Percentiles rank a stretch among this genome's conserved stretches.
These are phyloP conservation scores for fruit fly (Drosophila melanogaster) DNA, from an alignment of 1,140 invertebrate genomes.

Conservation along the genomic window Release_6_plus_ISO1_MT NC_004354.4:15187501-15188000, in stretches of 20 bases:
- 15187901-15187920: conserved; percentile 27
- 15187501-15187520: conserved; percentile 30
- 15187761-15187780: conserved; percentile 26
- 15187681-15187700: conserved; percentile 71
- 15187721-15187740: conserved; percentile 1
- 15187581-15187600: conserved; percentile 75
- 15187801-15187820: neutral
- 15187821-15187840: conserved; percentile 12
- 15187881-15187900: conserved; percentile 1
- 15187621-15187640: conserved; percentile 18
- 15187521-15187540: conserved; percentile 8
- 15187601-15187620: conserved; percentile 67
- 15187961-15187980: conserved; percentile 48
- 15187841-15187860: conserved; percentile 13
- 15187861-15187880: neutral
- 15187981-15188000: conserved; percentile 57
- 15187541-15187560: neutral
- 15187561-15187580: conserved; percentile 38
- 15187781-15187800: neutral
- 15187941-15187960: conserved; percentile 78
- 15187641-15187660: conserved; percentile 43
- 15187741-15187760: conserved; percentile 4
- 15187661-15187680: conserved; percentile 62
- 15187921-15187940: conserved; percentile 54
- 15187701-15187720: conserved; percentile 64